Evolutionary conservation across 1,140 invertebrate genomes (phyloP).

Genomic region (Papilio glaucus): DNA sequence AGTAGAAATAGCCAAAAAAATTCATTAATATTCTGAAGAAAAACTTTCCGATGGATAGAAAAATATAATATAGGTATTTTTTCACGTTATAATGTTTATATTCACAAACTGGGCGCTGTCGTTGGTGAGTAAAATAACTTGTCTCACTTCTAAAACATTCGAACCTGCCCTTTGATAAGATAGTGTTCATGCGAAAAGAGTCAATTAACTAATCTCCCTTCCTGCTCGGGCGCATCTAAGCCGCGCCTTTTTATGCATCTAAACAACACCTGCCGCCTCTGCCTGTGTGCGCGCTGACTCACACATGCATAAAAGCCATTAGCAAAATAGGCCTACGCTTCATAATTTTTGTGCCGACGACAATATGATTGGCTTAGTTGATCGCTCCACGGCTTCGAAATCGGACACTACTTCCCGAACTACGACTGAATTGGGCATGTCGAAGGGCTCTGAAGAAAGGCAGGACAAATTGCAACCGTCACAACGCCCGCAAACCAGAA

Average conservation of each 20-base stretch:
- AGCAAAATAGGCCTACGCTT: no score
- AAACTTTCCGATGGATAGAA: no score
- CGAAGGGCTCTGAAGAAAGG: neutral
- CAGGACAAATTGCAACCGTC: neutral
- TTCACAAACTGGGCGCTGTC: no score
- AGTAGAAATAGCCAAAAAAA: no score
- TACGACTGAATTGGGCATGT: neutral
- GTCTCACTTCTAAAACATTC: neutral
- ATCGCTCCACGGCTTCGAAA: neutral
- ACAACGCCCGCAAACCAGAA: neutral
- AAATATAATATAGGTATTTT: no score
- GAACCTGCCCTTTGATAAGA: neutral
- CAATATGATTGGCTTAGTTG: neutral
- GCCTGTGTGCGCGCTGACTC: no score
- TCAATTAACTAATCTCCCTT: neutral
- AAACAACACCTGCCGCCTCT: neutral
- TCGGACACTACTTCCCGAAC: neutral
- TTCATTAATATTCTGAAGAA: no score
- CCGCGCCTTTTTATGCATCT: neutral
- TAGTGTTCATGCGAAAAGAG: neutral
- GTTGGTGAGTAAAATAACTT: no score
- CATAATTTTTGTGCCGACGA: no score
- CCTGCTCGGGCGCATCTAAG: constrained; percentile 7
- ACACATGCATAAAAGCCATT: no score
- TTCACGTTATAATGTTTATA: no score